A percentile compares a stretch with the other conserved stretches of the same genome.
Conservation (phyloP, 2,113 vertebrate species). For the Petaurus breviceps region DNA sequence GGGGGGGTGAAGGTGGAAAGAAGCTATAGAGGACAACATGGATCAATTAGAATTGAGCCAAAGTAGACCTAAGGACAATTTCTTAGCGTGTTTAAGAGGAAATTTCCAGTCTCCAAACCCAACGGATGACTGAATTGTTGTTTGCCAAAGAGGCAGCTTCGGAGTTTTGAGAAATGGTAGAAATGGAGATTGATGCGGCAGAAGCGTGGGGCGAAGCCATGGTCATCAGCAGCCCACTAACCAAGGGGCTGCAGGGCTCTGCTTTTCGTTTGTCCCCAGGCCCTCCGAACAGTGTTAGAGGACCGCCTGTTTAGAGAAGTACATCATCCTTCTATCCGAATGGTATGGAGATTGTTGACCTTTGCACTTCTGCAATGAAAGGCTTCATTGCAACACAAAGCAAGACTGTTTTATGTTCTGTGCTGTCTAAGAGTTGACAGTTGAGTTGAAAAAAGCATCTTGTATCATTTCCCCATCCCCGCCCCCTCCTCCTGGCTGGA, state of each 20-base stretch:
- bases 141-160: conserved; percentile 7
- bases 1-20: not conserved
- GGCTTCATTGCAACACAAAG: not conserved
- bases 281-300: not conserved
- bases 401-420: not conserved
- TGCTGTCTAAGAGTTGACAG: conserved; percentile 24
- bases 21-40: not conserved
- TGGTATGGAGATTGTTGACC: not conserved
- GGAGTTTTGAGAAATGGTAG: conserved; percentile 29
- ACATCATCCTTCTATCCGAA: not conserved
- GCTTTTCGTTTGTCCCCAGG: not conserved
- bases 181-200: conserved; percentile 43
- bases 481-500: not conserved
- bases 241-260: conserved; percentile 30
- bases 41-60: not conserved
- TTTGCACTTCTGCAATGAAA: not conserved
- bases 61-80: not conserved
- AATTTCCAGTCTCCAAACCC: not conserved
- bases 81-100: conserved; percentile 28
- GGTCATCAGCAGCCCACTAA: conserved; percentile 26
- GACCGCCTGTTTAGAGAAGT: not conserved
- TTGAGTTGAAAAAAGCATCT: not conserved
- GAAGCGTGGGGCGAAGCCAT: not conserved
- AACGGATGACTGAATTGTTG: conserved; percentile 18
- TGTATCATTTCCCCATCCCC: not conserved